Conservation (phyloP, 2,888 invertebrate species). For the Eucriotettix oculatus region DNA sequence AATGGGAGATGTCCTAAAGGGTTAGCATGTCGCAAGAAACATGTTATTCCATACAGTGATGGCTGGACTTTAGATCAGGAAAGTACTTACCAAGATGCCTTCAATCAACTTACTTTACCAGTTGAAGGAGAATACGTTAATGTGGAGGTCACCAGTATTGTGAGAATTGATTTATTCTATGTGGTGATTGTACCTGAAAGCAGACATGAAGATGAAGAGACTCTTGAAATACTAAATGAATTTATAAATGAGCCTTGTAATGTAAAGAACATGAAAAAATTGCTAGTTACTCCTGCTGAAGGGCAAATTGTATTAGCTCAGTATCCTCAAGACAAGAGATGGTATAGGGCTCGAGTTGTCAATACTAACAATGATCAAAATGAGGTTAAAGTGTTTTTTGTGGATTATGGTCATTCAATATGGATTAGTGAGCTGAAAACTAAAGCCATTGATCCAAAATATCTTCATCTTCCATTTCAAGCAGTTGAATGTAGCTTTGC, state of each 20-base stretch:
- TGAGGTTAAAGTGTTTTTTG: neutral
- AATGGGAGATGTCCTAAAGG: slow-evolving; percentile 3
- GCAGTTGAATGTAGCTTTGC: slow-evolving; percentile 1
- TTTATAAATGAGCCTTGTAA: slow-evolving; percentile 1
- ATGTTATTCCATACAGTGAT: neutral
- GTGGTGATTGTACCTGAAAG: neutral
- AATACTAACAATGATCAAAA: neutral
- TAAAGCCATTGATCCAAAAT: slow-evolving; percentile 2
- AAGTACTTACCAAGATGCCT: neutral
- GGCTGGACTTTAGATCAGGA: slow-evolving; percentile 5
- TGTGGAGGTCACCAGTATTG: neutral
- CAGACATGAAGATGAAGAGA: neutral
- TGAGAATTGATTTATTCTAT: neutral
- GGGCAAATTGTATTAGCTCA: slow-evolving; percentile 6
- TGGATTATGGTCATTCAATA: slow-evolving; percentile 4
- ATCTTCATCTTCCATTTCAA: slow-evolving; percentile 9
- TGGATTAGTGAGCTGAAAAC: slow-evolving; percentile 1
- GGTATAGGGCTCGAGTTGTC: slow-evolving; percentile 4
- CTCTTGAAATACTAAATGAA: neutral
- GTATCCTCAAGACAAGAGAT: neutral
- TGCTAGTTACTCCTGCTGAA: neutral
- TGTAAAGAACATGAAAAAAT: neutral
- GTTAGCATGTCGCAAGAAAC: slow-evolving; percentile 1
- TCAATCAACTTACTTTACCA: neutral
- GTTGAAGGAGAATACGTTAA: neutral